Evolutionary conservation across 2,113 vertebrate species (phyloP).

Genomic region (Falcunculus frontatus): DNA sequence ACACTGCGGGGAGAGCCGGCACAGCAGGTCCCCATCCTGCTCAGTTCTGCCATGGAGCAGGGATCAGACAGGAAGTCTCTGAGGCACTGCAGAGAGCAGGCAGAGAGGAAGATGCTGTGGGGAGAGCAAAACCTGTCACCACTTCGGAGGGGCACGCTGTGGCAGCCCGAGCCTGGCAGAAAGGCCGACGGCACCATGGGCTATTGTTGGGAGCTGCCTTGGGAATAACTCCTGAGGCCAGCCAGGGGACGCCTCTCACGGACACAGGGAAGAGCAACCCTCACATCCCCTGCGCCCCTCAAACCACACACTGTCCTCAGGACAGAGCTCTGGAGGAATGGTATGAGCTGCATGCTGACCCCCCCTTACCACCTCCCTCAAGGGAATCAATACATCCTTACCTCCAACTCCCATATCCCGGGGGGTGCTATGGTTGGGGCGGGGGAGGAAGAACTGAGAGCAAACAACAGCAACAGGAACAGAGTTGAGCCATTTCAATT

Average conservation of each 20-base stretch:
- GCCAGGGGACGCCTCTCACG: neutral
- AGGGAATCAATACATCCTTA: constrained; percentile 53
- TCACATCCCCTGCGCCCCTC: neutral
- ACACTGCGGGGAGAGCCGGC: neutral
- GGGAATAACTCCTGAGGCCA: neutral
- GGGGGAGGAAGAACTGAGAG: constrained; percentile 76
- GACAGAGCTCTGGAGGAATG: neutral
- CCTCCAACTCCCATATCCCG: constrained; percentile 71
- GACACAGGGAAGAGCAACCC: neutral
- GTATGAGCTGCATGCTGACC: neutral
- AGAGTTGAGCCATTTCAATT: constrained; percentile 99
- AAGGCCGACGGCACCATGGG: fast-evolving
- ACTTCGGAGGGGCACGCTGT: fast-evolving
- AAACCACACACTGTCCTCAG: neutral
- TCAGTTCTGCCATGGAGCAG: fast-evolving
- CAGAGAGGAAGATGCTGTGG: neutral
- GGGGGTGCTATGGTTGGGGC: constrained; percentile 64
- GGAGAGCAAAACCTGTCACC: neutral
- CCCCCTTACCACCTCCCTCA: neutral
- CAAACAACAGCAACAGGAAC: constrained; percentile 98
- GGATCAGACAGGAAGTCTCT: neutral
- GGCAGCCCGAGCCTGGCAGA: neutral
- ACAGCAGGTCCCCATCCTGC: neutral
- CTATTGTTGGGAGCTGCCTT: fast-evolving
- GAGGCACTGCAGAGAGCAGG: neutral